Percentiles rank a stretch among this genome's conserved stretches.
phyloP scores from a whole-genome alignment of 1,140 invertebrate species.

The Brachionus manjavacas region DNA sequence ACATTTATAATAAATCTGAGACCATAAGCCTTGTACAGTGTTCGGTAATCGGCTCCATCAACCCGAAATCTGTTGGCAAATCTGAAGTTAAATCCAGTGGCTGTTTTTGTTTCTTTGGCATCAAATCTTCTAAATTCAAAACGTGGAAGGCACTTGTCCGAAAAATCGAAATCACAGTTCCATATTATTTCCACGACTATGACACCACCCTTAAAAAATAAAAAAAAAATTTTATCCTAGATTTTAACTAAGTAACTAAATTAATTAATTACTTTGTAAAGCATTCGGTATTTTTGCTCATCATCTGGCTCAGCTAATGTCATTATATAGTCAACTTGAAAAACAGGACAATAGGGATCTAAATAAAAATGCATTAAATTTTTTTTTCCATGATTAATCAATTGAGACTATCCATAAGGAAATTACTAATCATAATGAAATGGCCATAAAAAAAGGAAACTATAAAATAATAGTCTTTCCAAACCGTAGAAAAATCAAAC shows the following conservation, averaged over 20 bases:
- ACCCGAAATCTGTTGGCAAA: constrained; percentile 57
- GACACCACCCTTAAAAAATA: constrained; percentile 56
- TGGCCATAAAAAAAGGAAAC: too few species aligned
- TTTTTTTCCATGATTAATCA: too few species aligned
- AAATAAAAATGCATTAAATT: not conserved
- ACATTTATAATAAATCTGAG: constrained; percentile 44
- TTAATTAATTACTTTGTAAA: constrained; percentile 41
- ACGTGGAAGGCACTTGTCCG: constrained; percentile 56
- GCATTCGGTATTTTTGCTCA: not conserved
- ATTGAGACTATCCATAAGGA: too few species aligned
- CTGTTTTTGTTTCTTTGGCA: constrained; percentile 48
- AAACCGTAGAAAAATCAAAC: too few species aligned
- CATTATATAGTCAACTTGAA: constrained; percentile 33
- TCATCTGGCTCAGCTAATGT: not conserved
- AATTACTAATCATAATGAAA: too few species aligned
- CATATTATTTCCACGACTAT: constrained; percentile 60
- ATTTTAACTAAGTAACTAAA: too few species aligned
- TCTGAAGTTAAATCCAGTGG: constrained; percentile 61
- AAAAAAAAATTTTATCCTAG: too few species aligned
- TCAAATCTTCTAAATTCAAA: constrained; percentile 59
- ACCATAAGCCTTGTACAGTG: constrained; percentile 50
- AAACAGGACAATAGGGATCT: constrained; percentile 28
- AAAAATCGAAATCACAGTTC: constrained; percentile 61
- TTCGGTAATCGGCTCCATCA: constrained; percentile 54
- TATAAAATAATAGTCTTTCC: too few species aligned